A percentile compares a stretch with the other conserved stretches of the same genome.
phyloP scores from a whole-genome alignment of 2,113 vertebrate species.

The Ctenomys sociabilis region DNA sequence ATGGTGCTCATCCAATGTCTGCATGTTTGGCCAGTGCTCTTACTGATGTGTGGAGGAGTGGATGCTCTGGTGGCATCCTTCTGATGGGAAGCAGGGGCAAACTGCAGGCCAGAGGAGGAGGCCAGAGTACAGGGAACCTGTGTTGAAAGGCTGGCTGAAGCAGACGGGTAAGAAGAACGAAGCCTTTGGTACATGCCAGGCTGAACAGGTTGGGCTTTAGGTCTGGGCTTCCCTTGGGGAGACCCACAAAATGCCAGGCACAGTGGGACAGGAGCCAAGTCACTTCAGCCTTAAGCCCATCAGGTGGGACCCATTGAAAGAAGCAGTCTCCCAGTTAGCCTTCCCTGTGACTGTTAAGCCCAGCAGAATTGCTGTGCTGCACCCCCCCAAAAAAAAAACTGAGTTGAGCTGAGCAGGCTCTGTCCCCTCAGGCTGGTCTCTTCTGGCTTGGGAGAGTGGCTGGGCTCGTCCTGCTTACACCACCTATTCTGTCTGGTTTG shows the following conservation, averaged over 20 bases:
- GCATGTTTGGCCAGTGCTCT: not conserved
- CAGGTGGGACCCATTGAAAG: not conserved
- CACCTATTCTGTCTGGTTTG: not conserved
- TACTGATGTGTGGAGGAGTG: not conserved
- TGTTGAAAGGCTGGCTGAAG: not conserved
- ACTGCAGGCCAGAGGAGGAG: not conserved
- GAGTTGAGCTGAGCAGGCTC: not conserved
- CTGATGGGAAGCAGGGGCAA: not conserved
- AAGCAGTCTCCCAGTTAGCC: not conserved
- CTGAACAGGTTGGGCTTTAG: not conserved
- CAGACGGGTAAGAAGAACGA: not conserved
- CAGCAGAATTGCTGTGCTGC: not conserved
- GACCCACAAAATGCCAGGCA: not conserved
- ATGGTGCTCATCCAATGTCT: fast-evolving
- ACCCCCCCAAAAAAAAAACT: not conserved
- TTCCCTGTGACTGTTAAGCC: not conserved
- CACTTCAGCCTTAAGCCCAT: not conserved
- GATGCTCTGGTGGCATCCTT: not conserved
- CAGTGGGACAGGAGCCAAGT: not conserved
- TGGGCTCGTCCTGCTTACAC: not conserved
- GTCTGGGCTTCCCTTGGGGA: not conserved
- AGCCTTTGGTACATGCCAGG: not conserved
- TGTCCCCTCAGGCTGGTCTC: not conserved
- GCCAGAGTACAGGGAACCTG: not conserved
- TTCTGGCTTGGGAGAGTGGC: not conserved